Evolutionary conservation across 2,888 invertebrate genomes (phyloP).

Genomic region (Urechis unicinctus): DNA sequence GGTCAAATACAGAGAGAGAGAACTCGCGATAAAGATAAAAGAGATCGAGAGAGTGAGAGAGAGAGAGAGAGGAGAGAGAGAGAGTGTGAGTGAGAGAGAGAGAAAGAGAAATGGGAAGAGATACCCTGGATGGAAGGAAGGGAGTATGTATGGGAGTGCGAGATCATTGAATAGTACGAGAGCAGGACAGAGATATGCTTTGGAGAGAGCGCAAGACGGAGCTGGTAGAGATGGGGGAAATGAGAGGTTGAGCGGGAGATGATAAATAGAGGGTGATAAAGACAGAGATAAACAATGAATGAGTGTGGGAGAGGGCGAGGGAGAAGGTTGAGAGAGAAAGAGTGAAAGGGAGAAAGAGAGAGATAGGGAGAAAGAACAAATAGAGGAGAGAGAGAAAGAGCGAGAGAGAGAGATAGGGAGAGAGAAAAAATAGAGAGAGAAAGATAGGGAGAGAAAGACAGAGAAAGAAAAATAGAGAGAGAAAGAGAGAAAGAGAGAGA

Average conservation of each 20-base stretch:
- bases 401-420: no score
- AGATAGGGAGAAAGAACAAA: constrained; percentile 1
- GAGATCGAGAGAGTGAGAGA: constrained; percentile 21
- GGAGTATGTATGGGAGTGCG: constrained; percentile 28
- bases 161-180: constrained; percentile 21
- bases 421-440: no score
- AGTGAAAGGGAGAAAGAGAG: neutral
- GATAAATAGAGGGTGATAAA: no score
- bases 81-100: neutral
- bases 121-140: neutral
- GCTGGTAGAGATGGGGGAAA: no score
- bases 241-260: no score
- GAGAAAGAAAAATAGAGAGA: neutral
- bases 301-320: neutral
- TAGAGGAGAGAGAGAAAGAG: neutral
- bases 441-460: no score
- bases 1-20: no score
- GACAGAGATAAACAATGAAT: constrained; percentile 26
- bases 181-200: constrained; percentile 25
- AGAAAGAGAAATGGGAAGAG: neutral
- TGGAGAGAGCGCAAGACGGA: no score
- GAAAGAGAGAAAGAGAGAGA: neutral
- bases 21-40: constrained; percentile 27
- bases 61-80: neutral
- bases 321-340: no score